Conservation (phyloP, 2,888 invertebrate genomes). For the Chrysolina americana region DNA sequence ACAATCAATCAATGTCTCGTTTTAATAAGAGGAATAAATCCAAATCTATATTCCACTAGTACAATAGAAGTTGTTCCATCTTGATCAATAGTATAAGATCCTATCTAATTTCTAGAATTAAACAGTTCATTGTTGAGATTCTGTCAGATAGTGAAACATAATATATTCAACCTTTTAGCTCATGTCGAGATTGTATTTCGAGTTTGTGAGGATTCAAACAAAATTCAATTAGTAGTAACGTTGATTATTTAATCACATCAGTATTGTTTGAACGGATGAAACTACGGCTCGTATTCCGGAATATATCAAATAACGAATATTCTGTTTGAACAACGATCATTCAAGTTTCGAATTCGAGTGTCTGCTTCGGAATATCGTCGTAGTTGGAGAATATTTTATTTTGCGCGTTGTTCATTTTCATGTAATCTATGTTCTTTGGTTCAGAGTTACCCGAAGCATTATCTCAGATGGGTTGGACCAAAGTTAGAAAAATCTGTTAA, state of each 20-base stretch:
- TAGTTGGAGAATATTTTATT: too few species aligned
- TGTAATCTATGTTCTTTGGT: too few species aligned
- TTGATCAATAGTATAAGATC: too few species aligned
- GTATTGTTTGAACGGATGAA: not conserved
- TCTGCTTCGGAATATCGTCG: not conserved
- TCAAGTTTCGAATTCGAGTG: slow-evolving; percentile 16
- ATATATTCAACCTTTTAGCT: slow-evolving; percentile 1
- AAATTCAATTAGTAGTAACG: slow-evolving; percentile 9
- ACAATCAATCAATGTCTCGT: too few species aligned
- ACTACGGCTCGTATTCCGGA: not conserved
- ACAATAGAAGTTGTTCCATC: not conserved
- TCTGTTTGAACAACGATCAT: slow-evolving; percentile 20
- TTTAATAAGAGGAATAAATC: too few species aligned
- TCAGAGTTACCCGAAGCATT: too few species aligned
- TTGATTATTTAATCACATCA: not conserved
- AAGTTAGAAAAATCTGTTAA: too few species aligned
- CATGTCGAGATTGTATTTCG: slow-evolving; percentile 5
- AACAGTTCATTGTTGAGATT: slow-evolving; percentile 3
- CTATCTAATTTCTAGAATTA: not conserved
- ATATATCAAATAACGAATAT: slow-evolving; percentile 1
- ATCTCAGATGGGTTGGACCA: too few species aligned
- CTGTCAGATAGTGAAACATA: not conserved
- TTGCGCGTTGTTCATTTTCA: too few species aligned
- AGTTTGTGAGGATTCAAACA: slow-evolving; percentile 2
- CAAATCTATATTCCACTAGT: too few species aligned